Evolutionary conservation across 2,888 invertebrate genomes (phyloP).

Genomic region (Parochlus steinenii): DNA sequence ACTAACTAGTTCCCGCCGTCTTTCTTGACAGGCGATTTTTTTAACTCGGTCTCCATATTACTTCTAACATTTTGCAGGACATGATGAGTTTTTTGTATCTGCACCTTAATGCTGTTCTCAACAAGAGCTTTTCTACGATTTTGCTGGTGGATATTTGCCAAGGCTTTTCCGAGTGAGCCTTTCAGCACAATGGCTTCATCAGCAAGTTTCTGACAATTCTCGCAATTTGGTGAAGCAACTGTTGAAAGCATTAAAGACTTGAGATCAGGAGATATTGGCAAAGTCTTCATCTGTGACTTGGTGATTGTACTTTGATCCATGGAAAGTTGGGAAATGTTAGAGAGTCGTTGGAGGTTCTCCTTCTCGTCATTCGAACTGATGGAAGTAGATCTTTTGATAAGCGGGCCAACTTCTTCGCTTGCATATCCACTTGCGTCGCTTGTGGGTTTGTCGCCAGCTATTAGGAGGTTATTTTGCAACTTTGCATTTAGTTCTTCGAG

Average conservation of each 20-base stretch:
- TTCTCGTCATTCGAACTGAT: conserved; percentile 16
- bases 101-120: conserved; percentile 66
- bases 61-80: conserved; percentile 58
- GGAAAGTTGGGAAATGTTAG: not conserved
- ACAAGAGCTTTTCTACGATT: conserved; percentile 68
- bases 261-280: no score
- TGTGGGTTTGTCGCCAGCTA: conserved; percentile 17
- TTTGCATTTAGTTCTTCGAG: conserved; percentile 24
- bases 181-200: conserved; percentile 55
- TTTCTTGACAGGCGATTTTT: no score
- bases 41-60: conserved; percentile 40
- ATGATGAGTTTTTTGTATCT: conserved; percentile 62
- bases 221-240: conserved; percentile 16
- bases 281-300: no score
- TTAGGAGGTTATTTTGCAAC: conserved; percentile 25
- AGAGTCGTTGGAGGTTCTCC: not conserved
- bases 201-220: conserved; percentile 33
- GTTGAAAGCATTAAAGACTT: not conserved
- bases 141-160: conserved; percentile 54
- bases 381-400: not conserved
- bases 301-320: no score
- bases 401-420: conserved; percentile 23
- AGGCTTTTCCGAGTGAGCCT: conserved; percentile 59
- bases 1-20: no score
- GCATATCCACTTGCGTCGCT: conserved; percentile 31